Evolutionary conservation across 2,888 invertebrate genomes (phyloP).

Genomic region (Cecidostiba fungosa): DNA sequence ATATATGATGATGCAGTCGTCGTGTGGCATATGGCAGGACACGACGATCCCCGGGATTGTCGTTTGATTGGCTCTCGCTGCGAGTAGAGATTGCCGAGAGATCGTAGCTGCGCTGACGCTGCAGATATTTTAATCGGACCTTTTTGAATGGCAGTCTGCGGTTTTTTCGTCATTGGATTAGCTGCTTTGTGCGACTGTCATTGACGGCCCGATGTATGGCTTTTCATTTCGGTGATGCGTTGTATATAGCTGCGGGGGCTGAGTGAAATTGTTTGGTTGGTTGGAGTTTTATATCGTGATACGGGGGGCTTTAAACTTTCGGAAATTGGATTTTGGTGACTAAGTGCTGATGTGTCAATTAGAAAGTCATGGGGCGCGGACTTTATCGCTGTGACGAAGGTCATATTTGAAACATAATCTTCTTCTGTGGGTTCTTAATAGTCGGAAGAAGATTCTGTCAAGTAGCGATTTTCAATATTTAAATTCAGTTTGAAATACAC

Average conservation of each 20-base stretch:
- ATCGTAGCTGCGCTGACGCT: constrained; percentile 7
- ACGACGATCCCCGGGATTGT: not conserved
- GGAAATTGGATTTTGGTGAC: constrained; percentile 1
- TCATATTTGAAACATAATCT: not conserved
- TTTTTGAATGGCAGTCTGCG: constrained; percentile 19
- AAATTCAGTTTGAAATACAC: too few species aligned
- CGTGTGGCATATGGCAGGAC: not conserved
- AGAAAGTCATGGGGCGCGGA: not conserved
- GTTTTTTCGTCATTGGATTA: constrained; percentile 37
- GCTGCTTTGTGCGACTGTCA: constrained; percentile 5
- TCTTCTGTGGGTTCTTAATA: too few species aligned
- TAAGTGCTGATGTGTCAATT: not conserved
- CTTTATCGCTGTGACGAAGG: not conserved
- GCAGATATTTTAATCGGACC: constrained; percentile 25
- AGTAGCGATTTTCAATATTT: too few species aligned
- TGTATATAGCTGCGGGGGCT: not conserved
- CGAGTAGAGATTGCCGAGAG: constrained; percentile 19
- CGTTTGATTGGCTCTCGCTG: constrained; percentile 48
- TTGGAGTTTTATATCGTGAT: not conserved
- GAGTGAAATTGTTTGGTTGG: not conserved
- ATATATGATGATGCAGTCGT: not conserved
- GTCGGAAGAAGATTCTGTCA: too few species aligned
- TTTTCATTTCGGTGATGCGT: not conserved
- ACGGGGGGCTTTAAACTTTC: not conserved
- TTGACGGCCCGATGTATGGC: not conserved